Percentiles rank a stretch among this genome's conserved stretches.
Conservation (phyloP, 2,797 vertebrate species). For the Sphaeramia orbicularis region DNA sequence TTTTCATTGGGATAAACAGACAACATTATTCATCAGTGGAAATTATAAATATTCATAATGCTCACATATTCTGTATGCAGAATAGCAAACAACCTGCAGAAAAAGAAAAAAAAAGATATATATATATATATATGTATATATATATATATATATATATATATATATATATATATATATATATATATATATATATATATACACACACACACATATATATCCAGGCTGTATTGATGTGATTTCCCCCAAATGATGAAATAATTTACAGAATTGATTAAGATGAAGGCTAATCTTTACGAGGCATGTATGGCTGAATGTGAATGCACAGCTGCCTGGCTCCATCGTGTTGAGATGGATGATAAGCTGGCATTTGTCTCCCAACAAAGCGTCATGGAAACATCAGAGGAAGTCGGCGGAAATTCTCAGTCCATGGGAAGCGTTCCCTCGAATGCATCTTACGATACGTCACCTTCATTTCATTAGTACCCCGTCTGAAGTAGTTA, state of each 20-base stretch:
- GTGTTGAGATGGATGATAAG: constrained; percentile 23
- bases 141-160: no score
- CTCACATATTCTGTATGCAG: constrained; percentile 47
- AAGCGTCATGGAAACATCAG: constrained; percentile 24
- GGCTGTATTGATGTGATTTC: constrained; percentile 65
- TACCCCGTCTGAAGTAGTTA: constrained; percentile 26
- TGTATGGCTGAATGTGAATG: constrained; percentile 56
- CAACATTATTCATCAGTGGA: constrained; percentile 75
- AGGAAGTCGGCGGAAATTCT: not conserved
- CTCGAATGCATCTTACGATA: constrained; percentile 14
- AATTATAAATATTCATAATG: constrained; percentile 77
- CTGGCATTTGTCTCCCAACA: constrained; percentile 31
- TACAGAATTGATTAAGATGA: constrained; percentile 71
- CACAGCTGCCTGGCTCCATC: constrained; percentile 15
- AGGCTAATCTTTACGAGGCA: constrained; percentile 68
- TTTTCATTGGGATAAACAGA: constrained; percentile 82
- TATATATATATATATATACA: no score
- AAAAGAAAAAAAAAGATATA: constrained; percentile 33
- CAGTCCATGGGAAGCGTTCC: not conserved
- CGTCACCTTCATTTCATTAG: constrained; percentile 57
- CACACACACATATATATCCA: constrained; percentile 37
- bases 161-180: no score
- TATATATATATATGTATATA: no score
- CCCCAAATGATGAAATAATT: constrained; percentile 76
- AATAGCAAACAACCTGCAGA: constrained; percentile 50